A percentile compares a stretch with the other conserved stretches of the same genome.
Evolutionary conservation across 2,797 vertebrate species (phyloP).

Genomic region (Galagoides demidoff): DNA sequence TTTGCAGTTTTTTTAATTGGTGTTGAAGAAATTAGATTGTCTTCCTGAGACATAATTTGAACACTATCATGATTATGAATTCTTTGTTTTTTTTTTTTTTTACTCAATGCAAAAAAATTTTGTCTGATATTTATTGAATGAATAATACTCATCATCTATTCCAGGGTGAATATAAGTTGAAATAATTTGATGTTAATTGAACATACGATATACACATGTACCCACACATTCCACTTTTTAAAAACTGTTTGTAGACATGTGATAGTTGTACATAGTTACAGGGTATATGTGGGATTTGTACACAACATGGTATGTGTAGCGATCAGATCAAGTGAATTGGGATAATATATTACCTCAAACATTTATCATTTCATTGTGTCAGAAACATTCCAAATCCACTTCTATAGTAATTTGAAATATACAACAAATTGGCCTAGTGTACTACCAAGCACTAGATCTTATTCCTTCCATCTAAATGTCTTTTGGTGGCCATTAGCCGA

Average conservation of each 20-base stretch:
- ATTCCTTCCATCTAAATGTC: not conserved
- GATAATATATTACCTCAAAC: not conserved
- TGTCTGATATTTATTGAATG: not conserved
- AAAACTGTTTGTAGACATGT: not conserved
- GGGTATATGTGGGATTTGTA: not conserved
- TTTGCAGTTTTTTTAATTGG: not conserved
- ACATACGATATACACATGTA: not conserved
- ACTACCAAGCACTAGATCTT: not conserved
- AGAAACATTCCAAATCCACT: not conserved
- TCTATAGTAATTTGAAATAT: not conserved
- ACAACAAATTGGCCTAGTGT: not conserved
- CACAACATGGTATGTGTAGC: not conserved
- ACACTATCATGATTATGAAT: not conserved
- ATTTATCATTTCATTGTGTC: not conserved
- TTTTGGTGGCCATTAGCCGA: not conserved
- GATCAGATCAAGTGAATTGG: not conserved
- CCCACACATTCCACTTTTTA: not conserved
- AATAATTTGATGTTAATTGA: conserved; percentile 8
- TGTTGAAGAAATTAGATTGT: not conserved
- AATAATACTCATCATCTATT: not conserved
- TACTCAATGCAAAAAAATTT: not conserved
- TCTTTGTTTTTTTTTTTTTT: not conserved
- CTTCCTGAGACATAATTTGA: not conserved
- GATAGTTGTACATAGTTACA: not conserved
- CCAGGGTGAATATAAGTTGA: not conserved